These are phyloP conservation scores for Criorhina ranunculi DNA, from an alignment of 2,888 invertebrate species.

Conservation along the genomic window DNA sequence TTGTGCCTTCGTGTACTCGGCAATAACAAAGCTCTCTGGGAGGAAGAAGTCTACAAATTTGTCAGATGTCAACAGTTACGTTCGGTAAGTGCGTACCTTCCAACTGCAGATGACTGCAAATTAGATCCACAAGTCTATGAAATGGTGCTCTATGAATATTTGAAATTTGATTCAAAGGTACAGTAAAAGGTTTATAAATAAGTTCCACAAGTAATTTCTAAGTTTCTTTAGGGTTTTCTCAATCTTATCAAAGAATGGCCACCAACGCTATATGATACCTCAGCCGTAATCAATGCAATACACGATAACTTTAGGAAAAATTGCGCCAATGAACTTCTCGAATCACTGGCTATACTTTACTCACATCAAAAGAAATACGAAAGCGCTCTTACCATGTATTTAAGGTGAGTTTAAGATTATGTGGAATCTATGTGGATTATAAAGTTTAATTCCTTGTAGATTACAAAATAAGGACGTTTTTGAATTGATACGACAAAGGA, in stretches of 20 bases:
- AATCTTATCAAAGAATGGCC: constrained; percentile 95
- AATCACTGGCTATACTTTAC: constrained; percentile 95
- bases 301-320: constrained; percentile 91
- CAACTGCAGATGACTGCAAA: constrained; percentile 89
- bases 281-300: constrained; percentile 93
- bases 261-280: constrained; percentile 92
- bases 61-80: constrained; percentile 92
- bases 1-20: constrained; percentile 93
- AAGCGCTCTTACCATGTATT: constrained; percentile 95
- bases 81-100: constrained; percentile 92
- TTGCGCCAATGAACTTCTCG: constrained; percentile 90
- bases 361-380: constrained; percentile 95
- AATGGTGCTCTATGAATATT: constrained; percentile 96
- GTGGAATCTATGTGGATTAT: background rate
- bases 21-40: constrained; percentile 94
- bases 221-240: constrained; percentile 88
- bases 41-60: constrained; percentile 96
- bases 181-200: background rate
- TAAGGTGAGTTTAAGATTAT: constrained; percentile 87
- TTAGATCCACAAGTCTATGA: constrained; percentile 95
- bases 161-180: constrained; percentile 91
- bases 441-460: constrained; percentile 81
- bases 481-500: constrained; percentile 92
- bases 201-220: background rate
- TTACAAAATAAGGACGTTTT: constrained; percentile 96